Conservation (phyloP, 2,888 invertebrate species). For the Acleris literana region DNA sequence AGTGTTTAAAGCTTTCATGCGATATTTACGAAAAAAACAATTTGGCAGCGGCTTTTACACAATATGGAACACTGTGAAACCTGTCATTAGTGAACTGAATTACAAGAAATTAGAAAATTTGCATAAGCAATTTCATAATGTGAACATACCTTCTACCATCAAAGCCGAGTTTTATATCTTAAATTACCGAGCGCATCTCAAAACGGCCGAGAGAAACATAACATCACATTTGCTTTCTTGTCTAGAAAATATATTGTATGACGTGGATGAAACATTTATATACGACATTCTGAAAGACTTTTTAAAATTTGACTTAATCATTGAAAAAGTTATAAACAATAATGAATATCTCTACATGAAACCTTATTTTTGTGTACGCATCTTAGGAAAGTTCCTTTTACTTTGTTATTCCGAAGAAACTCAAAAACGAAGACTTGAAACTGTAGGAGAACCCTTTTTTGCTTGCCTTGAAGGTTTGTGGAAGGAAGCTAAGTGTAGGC, state of each 20-base stretch:
- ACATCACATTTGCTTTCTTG: background rate
- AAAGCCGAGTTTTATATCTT: conserved; percentile 14
- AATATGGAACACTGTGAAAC: conserved; percentile 16
- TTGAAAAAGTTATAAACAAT: background rate
- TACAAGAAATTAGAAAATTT: background rate
- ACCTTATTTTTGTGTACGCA: background rate
- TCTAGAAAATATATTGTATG: conserved; percentile 19
- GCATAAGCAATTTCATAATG: background rate
- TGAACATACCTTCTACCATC: conserved; percentile 2
- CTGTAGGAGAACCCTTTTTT: conserved; percentile 11
- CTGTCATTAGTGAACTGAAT: conserved; percentile 10
- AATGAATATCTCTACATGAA: background rate
- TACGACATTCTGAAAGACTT: background rate
- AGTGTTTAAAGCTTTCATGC: conserved; percentile 17
- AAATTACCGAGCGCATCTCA: conserved; percentile 8
- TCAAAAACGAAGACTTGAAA: conserved; percentile 5
- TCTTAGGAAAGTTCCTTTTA: conserved; percentile 14
- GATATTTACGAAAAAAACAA: background rate
- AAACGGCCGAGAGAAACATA: background rate
- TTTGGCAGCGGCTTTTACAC: background rate
- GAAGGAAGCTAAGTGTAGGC: background rate
- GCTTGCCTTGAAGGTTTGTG: conserved; percentile 3
- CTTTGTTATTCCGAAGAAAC: conserved; percentile 14
- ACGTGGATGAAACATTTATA: conserved; percentile 14
- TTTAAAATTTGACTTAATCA: conserved; percentile 2